These are phyloP conservation scores for Drosophila orosa DNA, from an alignment of 1,140 invertebrate genomes.

Conservation along the genomic window DNA sequence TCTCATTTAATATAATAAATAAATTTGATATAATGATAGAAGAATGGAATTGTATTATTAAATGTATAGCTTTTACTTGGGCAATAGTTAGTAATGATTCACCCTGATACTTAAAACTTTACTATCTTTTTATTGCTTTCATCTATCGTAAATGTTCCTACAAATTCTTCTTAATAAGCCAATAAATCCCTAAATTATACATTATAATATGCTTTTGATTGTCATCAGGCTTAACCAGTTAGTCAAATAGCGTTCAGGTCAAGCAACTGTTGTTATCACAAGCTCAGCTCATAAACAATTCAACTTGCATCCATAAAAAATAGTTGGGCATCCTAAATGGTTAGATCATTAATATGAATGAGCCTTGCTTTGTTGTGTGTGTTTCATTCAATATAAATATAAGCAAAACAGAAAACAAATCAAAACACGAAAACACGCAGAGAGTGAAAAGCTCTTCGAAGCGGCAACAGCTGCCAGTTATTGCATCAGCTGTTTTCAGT, in stretches of 20 bases:
- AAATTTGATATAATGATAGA: neutral
- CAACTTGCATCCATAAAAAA: neutral
- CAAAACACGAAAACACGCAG: conserved; percentile 36
- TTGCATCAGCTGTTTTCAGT: conserved; percentile 59
- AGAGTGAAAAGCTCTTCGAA: conserved; percentile 41
- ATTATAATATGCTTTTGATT: conserved; percentile 11
- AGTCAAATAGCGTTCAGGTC: conserved; percentile 14
- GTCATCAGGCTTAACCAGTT: conserved; percentile 12
- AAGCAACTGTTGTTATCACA: conserved; percentile 26
- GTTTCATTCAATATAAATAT: conserved; percentile 1
- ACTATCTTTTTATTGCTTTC: neutral
- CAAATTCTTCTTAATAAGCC: neutral
- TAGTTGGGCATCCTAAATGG: conserved; percentile 9
- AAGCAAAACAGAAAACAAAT: conserved; percentile 32
- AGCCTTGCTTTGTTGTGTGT: conserved; percentile 1
- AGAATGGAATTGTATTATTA: neutral
- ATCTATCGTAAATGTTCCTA: neutral
- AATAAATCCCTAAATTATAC: neutral
- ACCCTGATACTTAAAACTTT: neutral
- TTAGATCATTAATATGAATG: conserved; percentile 25
- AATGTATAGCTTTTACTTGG: neutral
- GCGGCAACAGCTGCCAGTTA: conserved; percentile 54
- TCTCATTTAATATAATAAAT: neutral
- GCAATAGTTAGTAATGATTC: neutral
- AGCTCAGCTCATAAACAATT: neutral